phyloP scores from a whole-genome alignment of 2,113 vertebrate genomes.

The Labeo rohita region DNA sequence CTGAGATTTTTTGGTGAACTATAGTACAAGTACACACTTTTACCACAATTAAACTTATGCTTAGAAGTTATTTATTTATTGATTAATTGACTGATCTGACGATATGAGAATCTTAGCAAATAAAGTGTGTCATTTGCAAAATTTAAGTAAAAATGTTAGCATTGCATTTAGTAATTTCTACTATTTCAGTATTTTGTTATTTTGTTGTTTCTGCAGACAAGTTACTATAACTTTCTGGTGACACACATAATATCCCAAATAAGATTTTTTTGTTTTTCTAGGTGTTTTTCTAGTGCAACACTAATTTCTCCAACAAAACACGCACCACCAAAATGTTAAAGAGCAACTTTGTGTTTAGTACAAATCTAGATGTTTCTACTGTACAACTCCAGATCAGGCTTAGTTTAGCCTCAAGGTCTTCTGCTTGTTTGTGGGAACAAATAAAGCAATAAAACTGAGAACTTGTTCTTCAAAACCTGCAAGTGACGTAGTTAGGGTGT shows the following conservation, averaged over 20 bases:
- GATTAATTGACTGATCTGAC: background rate
- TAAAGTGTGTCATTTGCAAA: background rate
- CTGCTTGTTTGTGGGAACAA: slow-evolving; percentile 38
- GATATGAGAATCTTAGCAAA: background rate
- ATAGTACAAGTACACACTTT: too few relatives aligned
- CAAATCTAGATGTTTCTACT: background rate
- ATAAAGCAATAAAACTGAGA: slow-evolving; percentile 46
- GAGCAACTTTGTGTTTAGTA: background rate
- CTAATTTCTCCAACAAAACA: background rate
- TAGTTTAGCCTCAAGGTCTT: background rate
- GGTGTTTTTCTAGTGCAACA: too few relatives aligned
- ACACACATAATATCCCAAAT: background rate
- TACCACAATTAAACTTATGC: too few relatives aligned
- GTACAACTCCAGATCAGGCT: background rate
- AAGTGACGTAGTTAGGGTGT: slow-evolving; percentile 5
- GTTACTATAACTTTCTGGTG: background rate
- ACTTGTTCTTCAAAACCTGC: slow-evolving; percentile 51
- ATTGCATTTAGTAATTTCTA: background rate
- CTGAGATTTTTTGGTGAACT: too few relatives aligned
- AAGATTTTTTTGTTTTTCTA: background rate
- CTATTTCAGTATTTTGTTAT: background rate
- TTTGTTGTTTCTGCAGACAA: background rate
- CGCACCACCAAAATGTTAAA: background rate
- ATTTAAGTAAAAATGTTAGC: background rate
- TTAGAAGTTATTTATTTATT: background rate